phyloP scores from a whole-genome alignment of 1,140 invertebrate genomes.

The Scaptodrosophila lebanonensis region DNA sequence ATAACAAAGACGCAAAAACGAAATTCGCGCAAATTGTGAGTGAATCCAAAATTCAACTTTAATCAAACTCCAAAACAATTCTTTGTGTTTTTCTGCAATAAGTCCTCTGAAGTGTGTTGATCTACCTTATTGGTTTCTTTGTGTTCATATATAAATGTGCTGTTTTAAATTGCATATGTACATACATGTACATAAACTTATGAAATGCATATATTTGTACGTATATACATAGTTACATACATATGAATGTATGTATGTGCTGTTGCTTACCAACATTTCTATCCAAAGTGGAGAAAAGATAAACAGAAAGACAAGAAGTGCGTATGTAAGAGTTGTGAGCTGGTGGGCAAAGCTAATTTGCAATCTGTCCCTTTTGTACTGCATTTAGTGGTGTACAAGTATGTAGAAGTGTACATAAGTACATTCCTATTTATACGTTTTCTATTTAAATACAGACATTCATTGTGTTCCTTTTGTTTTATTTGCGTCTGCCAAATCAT shows the following conservation, averaged over 20 bases:
- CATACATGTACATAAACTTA: neutral
- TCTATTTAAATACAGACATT: too few relatives aligned
- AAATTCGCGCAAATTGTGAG: conserved; percentile 35
- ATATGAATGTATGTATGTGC: neutral
- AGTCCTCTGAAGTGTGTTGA: too few relatives aligned
- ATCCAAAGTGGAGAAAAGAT: neutral
- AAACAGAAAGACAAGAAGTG: conserved; percentile 14
- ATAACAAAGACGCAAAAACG: conserved; percentile 7
- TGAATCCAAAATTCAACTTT: conserved; percentile 18
- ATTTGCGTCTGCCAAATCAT: too few relatives aligned
- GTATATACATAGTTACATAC: conserved; percentile 16
- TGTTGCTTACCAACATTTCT: neutral
- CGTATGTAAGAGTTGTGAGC: neutral
- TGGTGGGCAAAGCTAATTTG: conserved; percentile 6
- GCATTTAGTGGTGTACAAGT: conserved; percentile 17
- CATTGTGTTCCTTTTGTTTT: too few relatives aligned
- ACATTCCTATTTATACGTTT: too few relatives aligned
- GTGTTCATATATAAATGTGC: too few relatives aligned
- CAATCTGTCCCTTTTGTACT: conserved; percentile 16
- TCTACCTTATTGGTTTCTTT: too few relatives aligned
- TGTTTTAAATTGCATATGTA: conserved; percentile 1
- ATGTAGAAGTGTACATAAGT: too few relatives aligned
- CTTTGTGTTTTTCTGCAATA: too few relatives aligned
- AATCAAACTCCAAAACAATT: conserved; percentile 2
- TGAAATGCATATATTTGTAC: too few relatives aligned